Base-by-base conservation (phyloP, 2,888 invertebrate species). In the Polia nebulosa region DNA sequence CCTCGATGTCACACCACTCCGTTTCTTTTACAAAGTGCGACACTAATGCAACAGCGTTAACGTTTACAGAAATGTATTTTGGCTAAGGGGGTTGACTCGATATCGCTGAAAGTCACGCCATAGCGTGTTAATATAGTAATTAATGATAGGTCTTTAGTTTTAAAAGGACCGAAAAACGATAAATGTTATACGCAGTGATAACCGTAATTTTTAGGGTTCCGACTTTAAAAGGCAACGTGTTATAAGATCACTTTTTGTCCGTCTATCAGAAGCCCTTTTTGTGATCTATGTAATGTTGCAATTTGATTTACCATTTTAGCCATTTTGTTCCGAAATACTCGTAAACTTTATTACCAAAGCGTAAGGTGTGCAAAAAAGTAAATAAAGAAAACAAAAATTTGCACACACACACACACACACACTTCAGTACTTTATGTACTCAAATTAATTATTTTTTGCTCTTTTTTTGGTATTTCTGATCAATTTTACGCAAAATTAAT, bases 81-180 rank as follows among this genome's bases (percentile, higher is more conserved):
- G n/a, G n/a, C n/a, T n/a, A n/a, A n/a, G n/a, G n/a, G n/a, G n/a
- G n/a, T n/a, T 20, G 17, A 3, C 20, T 39, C 41, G 59, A 49
- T 73, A 75, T 57, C 59, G 13, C 29, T 52, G 39, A 17, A 47
- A 44, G 68, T 45, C 76, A 76, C 80, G 80, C 80, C 9, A 79
- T 64, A 47, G 61, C 76, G 69, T 76, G 80, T 3, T 60, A n/a
- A n/a, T n/a, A 63, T n/a, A 34, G 32, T 64, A 68, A 75, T 64
- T 56, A 75, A 74, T 67, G 55, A 49, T 59, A 49, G 9, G 45
- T 56, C 22, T 55, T 8, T 2, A 36, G n/a, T 27, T 11, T 15
- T 5, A 25, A 45, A 29, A 13, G 2, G n/a, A n/a, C 9, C 4
- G 11, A 22, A 51, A 51, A 49, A 17, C 27, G 27, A 49, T 2